Base-by-base conservation (phyloP, 2,113 vertebrate species). In the Corythornis madagascariensis region DNA sequence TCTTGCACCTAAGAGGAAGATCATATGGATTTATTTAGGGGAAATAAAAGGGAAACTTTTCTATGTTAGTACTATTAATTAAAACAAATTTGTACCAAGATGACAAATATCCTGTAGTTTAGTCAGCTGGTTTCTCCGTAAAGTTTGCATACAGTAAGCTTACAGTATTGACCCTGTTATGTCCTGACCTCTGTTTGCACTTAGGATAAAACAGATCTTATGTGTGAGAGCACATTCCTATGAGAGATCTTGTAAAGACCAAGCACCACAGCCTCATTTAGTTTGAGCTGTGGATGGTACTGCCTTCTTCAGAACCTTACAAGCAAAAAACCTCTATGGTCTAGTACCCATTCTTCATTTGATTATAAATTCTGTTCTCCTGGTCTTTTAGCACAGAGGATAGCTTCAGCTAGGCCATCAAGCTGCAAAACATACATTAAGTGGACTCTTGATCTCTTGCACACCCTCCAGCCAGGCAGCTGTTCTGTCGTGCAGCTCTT, bases 1-100 rank as follows among this genome's bases (percentile, higher is more conserved):
- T 64, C 15, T 60, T 91, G 22, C 12, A 10, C 2, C 5, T 76
- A 16, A 52, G 29, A 70, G 13, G n/a, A 70, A 80, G 74, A n/a
- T 1, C 0, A 0, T 26, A 16, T 16, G 21, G 42, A 35, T 73
- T 67, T 84, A 16, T 12, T 64, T 2, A 45, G 10, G 3, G n/a
- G 16, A 86, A 52, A 20, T 14, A 78, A 13, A 59, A 56, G 18
- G 15, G 26, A 42, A 14, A 64, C n/a, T 85, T 79, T 55, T 48
- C 22, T 67, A 6, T 82, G 19, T 60, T 89, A 35, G 11, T 72
- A 29, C 28, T 82, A 4, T 21, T 67, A 47, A 43, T n/a, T 26
- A 60, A 61, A 88, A 42, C 17, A 48, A 43, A 22, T 40, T 53
- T 35, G 6, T 72, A 35, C 17, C 14, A 69, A 35, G 45, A n/a